Conservation (phyloP, 2,113 vertebrate genomes). For the Pleuronectes platessa region DNA sequence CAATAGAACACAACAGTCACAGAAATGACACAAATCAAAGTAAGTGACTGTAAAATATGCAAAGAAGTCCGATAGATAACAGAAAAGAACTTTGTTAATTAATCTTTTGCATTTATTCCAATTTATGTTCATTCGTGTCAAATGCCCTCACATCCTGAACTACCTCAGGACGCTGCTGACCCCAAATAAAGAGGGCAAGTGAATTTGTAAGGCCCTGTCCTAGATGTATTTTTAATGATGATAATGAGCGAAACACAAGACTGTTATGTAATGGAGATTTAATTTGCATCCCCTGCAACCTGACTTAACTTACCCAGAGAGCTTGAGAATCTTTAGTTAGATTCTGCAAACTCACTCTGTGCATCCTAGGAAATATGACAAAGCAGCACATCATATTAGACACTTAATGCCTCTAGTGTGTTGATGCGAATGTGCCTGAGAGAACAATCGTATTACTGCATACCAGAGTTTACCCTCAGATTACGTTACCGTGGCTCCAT, state of each 20-base stretch:
- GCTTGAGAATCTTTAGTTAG: background rate
- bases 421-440: background rate
- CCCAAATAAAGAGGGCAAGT: slow-evolving; percentile 15
- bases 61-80: background rate
- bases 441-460: slow-evolving; percentile 12
- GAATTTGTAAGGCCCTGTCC: slow-evolving; percentile 27
- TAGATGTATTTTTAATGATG: slow-evolving; percentile 57
- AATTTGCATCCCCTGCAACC: slow-evolving; percentile 18
- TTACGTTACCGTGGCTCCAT: slow-evolving; percentile 20
- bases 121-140: slow-evolving; percentile 37
- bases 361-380: slow-evolving; percentile 20
- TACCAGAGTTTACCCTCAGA: slow-evolving; percentile 8
- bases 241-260: slow-evolving; percentile 46
- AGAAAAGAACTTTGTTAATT: slow-evolving; percentile 24
- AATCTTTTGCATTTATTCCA: slow-evolving; percentile 37
- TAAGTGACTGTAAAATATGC: slow-evolving; percentile 26
- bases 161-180: slow-evolving; percentile 27
- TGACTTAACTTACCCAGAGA: background rate
- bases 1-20: background rate
- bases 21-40: slow-evolving; percentile 7
- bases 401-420: slow-evolving; percentile 8
- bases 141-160: slow-evolving; percentile 33
- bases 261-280: slow-evolving; percentile 48
- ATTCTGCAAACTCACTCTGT: slow-evolving; percentile 23
- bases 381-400: slow-evolving; percentile 4